Percentiles rank a stretch among this genome's conserved stretches.
phyloP scores from a whole-genome alignment of 1,140 invertebrate genomes.

The Streblospio benedicti region DNA sequence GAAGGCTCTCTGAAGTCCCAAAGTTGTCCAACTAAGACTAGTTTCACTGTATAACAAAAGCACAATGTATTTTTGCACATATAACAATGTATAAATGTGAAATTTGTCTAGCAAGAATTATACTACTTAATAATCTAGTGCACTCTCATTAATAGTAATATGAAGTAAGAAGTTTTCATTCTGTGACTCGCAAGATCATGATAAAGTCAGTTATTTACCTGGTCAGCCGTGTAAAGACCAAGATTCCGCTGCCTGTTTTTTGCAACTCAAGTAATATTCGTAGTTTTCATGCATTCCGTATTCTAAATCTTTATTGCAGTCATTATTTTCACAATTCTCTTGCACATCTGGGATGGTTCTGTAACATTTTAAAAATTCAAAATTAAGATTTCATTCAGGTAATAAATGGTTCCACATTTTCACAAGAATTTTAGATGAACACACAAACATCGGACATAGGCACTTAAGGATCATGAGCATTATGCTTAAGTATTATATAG shows the following conservation, averaged over 20 bases:
- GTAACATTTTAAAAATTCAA: slow-evolving; percentile 13
- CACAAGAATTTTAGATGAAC: neutral
- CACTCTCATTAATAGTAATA: too few species aligned
- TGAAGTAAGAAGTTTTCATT: neutral
- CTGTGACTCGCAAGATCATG: neutral
- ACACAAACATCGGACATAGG: neutral
- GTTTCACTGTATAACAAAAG: too few species aligned
- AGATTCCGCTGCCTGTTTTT: slow-evolving; percentile 29
- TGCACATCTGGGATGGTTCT: slow-evolving; percentile 34
- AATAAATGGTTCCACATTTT: neutral
- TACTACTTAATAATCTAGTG: too few species aligned
- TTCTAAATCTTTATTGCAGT: slow-evolving; percentile 33
- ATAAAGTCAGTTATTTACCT: slow-evolving; percentile 23
- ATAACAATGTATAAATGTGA: too few species aligned
- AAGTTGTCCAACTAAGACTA: too few species aligned
- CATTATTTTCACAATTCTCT: slow-evolving; percentile 27
- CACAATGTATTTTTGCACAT: too few species aligned
- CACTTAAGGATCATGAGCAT: neutral
- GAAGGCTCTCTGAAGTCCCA: too few species aligned
- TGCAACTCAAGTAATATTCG: slow-evolving; percentile 32
- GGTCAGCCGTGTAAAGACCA: slow-evolving; percentile 38
- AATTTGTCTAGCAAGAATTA: too few species aligned
- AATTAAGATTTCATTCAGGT: neutral
- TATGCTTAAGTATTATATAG: neutral
- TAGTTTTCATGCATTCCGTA: slow-evolving; percentile 41